phyloP scores from a whole-genome alignment of 2,797 vertebrate species.

The Oophaga sylvatica region DNA sequence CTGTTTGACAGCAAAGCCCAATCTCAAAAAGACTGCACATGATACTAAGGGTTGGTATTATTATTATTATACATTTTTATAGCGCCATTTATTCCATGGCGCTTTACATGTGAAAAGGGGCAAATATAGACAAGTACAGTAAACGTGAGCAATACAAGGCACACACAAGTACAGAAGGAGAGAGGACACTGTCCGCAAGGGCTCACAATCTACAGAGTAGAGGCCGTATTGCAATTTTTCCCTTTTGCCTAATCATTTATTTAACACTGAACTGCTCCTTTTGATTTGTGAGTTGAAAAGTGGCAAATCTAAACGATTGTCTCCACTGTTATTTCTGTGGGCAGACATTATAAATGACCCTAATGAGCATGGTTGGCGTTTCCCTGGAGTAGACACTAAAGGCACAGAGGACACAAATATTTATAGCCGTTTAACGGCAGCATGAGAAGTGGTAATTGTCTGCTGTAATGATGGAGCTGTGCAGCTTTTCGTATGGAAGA shows the following conservation, averaged over 20 bases:
- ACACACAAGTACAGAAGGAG: no score
- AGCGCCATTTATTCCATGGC: no score
- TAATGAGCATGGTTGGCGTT: neutral
- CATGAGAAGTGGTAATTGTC: conserved; percentile 75
- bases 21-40: neutral
- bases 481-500: conserved; percentile 56
- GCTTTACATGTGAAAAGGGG: no score
- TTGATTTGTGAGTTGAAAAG: no score
- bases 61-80: no score
- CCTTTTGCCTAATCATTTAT: neutral
- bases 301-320: neutral
- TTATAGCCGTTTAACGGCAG: conserved; percentile 75
- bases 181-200: no score
- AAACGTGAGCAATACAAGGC: no score
- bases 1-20: neutral
- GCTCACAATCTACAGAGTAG: no score
- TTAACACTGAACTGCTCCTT: neutral
- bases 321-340: neutral
- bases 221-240: neutral
- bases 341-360: conserved; percentile 3
- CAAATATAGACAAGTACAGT: no score
- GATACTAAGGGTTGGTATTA: no score
- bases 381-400: conserved; percentile 62
- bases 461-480: conserved; percentile 70
- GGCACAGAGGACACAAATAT: conserved; percentile 75